phyloP scores from a whole-genome alignment of 1,140 invertebrate species.

The Hylyphantes graminicola region DNA sequence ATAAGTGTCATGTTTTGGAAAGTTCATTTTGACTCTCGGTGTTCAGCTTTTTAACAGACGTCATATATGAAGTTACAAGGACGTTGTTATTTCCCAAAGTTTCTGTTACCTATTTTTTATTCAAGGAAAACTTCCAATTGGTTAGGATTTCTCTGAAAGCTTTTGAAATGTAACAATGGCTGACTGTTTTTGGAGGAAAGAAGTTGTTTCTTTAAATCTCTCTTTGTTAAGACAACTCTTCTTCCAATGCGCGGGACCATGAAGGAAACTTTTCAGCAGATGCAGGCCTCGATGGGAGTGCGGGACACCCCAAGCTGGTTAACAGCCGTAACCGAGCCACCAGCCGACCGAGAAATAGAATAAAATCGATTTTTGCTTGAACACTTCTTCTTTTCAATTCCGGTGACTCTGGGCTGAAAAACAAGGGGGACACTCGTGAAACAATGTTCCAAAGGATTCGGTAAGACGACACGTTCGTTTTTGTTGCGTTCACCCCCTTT shows the following conservation, averaged over 20 bases:
- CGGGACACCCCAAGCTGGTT: constrained; percentile 54
- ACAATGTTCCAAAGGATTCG: constrained; percentile 52
- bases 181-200: background rate
- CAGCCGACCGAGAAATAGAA: constrained; percentile 59
- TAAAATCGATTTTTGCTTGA: constrained; percentile 61
- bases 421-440: constrained; percentile 34
- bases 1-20: too few relatives aligned
- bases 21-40: too few relatives aligned
- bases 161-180: too few relatives aligned
- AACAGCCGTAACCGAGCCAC: constrained; percentile 60
- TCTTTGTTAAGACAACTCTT: constrained; percentile 15
- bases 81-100: too few relatives aligned
- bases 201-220: background rate
- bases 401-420: constrained; percentile 26
- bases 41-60: too few relatives aligned
- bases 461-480: constrained; percentile 14
- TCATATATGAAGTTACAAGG: too few relatives aligned
- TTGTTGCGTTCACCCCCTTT: background rate
- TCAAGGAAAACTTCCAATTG: too few relatives aligned
- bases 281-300: background rate
- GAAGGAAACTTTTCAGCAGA: constrained; percentile 26
- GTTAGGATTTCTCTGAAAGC: too few relatives aligned
- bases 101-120: too few relatives aligned
- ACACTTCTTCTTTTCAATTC: constrained; percentile 57
- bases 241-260: background rate